phyloP scores from a whole-genome alignment of 1,140 invertebrate genomes.

The Chionoecetes opilio region DNA sequence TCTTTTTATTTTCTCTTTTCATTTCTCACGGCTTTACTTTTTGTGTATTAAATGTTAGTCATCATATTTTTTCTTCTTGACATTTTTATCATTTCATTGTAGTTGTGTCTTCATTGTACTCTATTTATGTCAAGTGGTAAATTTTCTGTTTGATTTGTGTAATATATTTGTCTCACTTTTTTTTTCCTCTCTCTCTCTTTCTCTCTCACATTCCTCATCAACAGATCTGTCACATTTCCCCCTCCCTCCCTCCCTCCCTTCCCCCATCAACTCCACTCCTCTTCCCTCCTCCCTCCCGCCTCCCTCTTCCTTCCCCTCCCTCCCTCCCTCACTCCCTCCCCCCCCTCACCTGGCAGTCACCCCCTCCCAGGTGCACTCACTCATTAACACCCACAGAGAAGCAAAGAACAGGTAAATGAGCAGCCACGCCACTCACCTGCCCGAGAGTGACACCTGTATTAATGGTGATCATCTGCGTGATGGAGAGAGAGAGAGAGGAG shows the following conservation, averaged over 20 bases:
- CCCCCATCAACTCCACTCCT: not conserved
- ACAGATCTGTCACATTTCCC: not conserved
- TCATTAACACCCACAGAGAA: not conserved
- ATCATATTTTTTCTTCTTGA: not conserved
- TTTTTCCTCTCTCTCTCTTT: not conserved
- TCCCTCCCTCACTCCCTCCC: not conserved
- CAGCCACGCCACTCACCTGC: not conserved
- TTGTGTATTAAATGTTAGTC: not conserved
- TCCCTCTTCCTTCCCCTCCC: not conserved
- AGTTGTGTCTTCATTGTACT: too few relatives aligned
- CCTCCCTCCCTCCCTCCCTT: not conserved
- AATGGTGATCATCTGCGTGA: not conserved
- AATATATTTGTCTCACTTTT: not conserved
- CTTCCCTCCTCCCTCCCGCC: not conserved
- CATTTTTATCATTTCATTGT: not conserved
- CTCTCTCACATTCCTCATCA: not conserved
- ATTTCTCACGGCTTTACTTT: not conserved
- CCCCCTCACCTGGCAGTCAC: not conserved
- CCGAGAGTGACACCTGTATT: not conserved
- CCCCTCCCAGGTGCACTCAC: not conserved
- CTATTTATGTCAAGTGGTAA: too few relatives aligned
- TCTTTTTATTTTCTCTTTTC: not conserved
- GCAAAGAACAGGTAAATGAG: conserved; percentile 12
- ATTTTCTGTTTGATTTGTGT: too few relatives aligned
- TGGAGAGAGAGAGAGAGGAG: not conserved